Conservation (phyloP, 2,888 invertebrate genomes). For the Encarsia formosa region DNA sequence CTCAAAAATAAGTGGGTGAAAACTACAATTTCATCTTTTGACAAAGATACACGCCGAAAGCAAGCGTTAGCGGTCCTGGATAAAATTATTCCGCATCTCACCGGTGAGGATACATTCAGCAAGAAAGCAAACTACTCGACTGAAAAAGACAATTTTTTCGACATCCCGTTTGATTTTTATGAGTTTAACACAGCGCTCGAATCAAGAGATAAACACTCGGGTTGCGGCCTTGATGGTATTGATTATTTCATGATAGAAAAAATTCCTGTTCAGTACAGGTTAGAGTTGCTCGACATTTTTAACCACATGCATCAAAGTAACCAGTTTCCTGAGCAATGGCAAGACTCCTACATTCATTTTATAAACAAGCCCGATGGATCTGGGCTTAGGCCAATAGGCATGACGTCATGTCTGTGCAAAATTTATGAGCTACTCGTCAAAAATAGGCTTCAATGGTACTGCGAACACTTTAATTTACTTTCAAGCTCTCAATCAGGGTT, state of each 20-base stretch:
- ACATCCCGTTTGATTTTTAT: not conserved
- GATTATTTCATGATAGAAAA: not conserved
- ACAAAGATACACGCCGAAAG: not conserved
- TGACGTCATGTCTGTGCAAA: not conserved
- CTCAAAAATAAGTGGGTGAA: not conserved
- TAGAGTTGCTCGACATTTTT: not conserved
- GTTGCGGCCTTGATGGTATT: not conserved
- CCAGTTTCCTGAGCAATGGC: not conserved
- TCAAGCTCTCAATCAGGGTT: not conserved
- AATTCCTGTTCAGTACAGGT: not conserved
- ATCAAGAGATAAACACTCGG: not conserved
- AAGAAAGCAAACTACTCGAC: not conserved
- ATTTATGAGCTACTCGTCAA: conserved; percentile 1
- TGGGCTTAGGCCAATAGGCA: not conserved
- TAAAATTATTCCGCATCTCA: too few relatives aligned
- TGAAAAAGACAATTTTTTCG: not conserved
- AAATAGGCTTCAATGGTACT: not conserved
- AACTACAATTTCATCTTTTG: not conserved
- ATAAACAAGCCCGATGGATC: not conserved
- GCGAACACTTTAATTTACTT: not conserved
- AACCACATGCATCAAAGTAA: not conserved
- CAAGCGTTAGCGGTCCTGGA: too few relatives aligned
- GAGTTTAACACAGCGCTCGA: not conserved
- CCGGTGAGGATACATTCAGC: not conserved
- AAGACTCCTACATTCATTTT: not conserved